Conservation (phyloP, 2,113 vertebrate genomes). For the Odocoileus hemionus region DNA sequence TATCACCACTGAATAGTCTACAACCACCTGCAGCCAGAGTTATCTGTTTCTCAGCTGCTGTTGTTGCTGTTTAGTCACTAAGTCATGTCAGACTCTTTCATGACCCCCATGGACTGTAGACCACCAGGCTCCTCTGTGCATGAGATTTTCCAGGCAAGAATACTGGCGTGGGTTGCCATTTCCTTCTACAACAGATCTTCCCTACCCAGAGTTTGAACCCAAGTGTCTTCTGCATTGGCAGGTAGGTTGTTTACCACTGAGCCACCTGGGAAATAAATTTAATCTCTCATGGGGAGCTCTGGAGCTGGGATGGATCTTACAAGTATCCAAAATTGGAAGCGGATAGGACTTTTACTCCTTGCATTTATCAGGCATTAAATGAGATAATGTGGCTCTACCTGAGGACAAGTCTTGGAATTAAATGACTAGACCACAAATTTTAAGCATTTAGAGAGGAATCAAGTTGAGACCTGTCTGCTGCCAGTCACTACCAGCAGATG, state of each 20-base stretch:
- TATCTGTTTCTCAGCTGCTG: not conserved
- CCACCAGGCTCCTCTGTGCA: not conserved
- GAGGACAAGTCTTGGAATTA: not conserved
- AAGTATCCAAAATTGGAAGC: not conserved
- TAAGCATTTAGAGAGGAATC: not conserved
- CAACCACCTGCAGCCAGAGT: not conserved
- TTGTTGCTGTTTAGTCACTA: not conserved
- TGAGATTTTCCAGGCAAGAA: not conserved
- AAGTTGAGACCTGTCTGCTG: not conserved
- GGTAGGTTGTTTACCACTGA: not conserved
- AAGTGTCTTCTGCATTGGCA: not conserved
- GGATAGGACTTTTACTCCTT: not conserved
- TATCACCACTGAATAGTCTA: not conserved
- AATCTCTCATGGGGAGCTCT: not conserved
- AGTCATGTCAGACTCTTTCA: not conserved
- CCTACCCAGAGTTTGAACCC: not conserved
- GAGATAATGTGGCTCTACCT: not conserved
- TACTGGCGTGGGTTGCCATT: not conserved
- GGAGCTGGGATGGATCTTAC: not conserved
- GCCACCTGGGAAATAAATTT: not conserved
- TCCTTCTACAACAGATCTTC: not conserved
- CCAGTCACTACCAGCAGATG: not conserved
- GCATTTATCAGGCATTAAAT: not conserved
- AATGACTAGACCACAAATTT: not conserved
- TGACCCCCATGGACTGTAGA: not conserved